Evolutionary conservation across 2,888 invertebrate species (phyloP).

Genomic region (Drosophila rellima): DNA sequence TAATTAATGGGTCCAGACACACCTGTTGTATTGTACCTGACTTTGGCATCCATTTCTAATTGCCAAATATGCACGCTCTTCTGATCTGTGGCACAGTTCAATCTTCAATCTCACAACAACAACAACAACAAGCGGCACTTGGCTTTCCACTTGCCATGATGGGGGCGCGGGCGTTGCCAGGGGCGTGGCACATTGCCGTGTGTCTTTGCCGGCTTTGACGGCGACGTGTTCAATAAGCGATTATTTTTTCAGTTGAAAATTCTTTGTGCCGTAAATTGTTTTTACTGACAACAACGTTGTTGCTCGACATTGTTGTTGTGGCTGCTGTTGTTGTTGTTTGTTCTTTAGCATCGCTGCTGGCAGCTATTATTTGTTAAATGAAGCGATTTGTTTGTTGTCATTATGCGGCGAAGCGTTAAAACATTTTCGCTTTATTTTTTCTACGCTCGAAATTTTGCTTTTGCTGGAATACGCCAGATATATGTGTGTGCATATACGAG

Average conservation of each 20-base stretch:
- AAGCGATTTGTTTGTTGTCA: slow-evolving; percentile 83
- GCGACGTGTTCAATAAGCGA: slow-evolving; percentile 76
- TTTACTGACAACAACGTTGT: slow-evolving; percentile 42
- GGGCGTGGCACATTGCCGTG: slow-evolving; percentile 47
- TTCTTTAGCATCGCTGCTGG: slow-evolving; percentile 66
- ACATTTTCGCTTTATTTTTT: slow-evolving; percentile 82
- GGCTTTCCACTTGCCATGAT: slow-evolving; percentile 38
- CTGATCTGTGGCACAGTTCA: slow-evolving; percentile 48
- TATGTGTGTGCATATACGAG: neutral
- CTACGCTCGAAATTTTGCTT: slow-evolving; percentile 68
- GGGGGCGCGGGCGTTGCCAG: slow-evolving; percentile 8
- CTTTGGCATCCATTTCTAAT: slow-evolving; percentile 60
- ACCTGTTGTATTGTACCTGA: slow-evolving; percentile 41
- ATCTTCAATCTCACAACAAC: slow-evolving; percentile 41
- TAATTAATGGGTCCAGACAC: slow-evolving; percentile 50
- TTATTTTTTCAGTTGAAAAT: slow-evolving; percentile 77
- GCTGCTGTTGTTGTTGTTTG: slow-evolving; percentile 43
- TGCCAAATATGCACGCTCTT: slow-evolving; percentile 70
- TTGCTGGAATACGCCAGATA: slow-evolving; percentile 39
- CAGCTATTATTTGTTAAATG: slow-evolving; percentile 85
- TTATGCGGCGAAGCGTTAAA: slow-evolving; percentile 83
- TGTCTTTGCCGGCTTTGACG: slow-evolving; percentile 25
- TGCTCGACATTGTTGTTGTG: slow-evolving; percentile 24
- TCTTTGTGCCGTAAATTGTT: slow-evolving; percentile 64
- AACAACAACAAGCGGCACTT: slow-evolving; percentile 71